Conservation (phyloP, 2,113 vertebrate species). For the Myxocyprinus asiaticus region DNA sequence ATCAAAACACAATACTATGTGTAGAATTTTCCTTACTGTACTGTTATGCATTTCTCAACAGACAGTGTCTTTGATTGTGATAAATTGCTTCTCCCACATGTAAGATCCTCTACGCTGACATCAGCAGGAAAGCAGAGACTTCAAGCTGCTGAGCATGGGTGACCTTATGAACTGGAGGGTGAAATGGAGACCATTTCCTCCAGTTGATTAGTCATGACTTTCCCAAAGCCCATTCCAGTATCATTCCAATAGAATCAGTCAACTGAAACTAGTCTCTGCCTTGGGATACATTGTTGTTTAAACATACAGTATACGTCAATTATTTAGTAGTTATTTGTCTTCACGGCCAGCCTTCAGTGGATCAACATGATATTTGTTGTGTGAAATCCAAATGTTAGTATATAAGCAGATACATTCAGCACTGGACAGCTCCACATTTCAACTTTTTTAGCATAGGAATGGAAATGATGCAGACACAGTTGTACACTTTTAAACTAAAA, state of each 20-base stretch:
- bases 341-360: background rate
- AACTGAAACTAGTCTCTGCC: too few relatives aligned
- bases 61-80: background rate
- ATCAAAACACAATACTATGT: background rate
- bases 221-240: conserved; percentile 30
- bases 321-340: background rate
- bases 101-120: background rate
- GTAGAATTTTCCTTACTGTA: background rate
- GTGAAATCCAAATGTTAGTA: background rate
- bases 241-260: background rate
- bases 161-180: conserved; percentile 22
- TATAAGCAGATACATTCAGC: conserved; percentile 16
- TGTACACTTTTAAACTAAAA: background rate
- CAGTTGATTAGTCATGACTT: conserved; percentile 37
- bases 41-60: conserved; percentile 8
- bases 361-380: background rate
- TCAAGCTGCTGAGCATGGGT: background rate
- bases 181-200: conserved; percentile 46
- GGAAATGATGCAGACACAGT: background rate
- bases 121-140: background rate
- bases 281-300: too few relatives aligned
- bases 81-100: background rate
- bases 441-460: background rate
- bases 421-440: conserved; percentile 47
- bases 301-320: background rate